These are phyloP conservation scores for Athalia cordata DNA, from an alignment of 2,888 invertebrate genomes.

Conservation along the genomic window DNA sequence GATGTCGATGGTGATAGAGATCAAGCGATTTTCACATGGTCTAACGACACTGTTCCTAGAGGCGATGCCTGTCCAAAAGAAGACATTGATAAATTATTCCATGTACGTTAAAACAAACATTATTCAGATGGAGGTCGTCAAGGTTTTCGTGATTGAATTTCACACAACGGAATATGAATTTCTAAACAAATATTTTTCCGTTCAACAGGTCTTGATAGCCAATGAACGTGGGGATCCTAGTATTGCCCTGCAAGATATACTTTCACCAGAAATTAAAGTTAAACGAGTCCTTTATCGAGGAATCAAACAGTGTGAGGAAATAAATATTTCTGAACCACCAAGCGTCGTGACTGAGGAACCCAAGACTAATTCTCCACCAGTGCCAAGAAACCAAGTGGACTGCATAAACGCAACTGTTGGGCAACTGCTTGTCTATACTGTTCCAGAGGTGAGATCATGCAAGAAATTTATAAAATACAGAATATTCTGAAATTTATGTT, in stretches of 20 bases:
- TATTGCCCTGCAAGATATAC: conserved; percentile 76
- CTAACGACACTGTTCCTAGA: conserved; percentile 89
- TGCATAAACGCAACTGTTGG: conserved; percentile 89
- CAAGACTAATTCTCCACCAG: conserved; percentile 82
- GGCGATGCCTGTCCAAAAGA: conserved; percentile 84
- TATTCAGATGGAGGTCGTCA: too few species aligned
- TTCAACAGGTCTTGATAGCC: conserved; percentile 73
- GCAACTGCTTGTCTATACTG: conserved; percentile 86
- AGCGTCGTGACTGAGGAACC: conserved; percentile 76
- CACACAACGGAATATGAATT: not conserved
- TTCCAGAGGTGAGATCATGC: conserved; percentile 80
- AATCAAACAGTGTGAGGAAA: conserved; percentile 81
- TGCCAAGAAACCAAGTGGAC: conserved; percentile 90
- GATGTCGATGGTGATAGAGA: conserved; percentile 75
- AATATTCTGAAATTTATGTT: conserved; percentile 1
- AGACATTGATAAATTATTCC: conserved; percentile 82
- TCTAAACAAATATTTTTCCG: not conserved
- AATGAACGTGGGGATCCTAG: conserved; percentile 79
- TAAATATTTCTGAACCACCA: conserved; percentile 72
- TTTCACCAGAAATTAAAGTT: conserved; percentile 81
- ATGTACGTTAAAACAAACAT: conserved; percentile 73
- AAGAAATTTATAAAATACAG: not conserved
- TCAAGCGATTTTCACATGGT: conserved; percentile 85
- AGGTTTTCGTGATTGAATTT: not conserved
- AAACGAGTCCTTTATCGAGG: conserved; percentile 81